Base-by-base conservation (phyloP, 2,113 vertebrate species). In the Propithecus coquereli region DNA sequence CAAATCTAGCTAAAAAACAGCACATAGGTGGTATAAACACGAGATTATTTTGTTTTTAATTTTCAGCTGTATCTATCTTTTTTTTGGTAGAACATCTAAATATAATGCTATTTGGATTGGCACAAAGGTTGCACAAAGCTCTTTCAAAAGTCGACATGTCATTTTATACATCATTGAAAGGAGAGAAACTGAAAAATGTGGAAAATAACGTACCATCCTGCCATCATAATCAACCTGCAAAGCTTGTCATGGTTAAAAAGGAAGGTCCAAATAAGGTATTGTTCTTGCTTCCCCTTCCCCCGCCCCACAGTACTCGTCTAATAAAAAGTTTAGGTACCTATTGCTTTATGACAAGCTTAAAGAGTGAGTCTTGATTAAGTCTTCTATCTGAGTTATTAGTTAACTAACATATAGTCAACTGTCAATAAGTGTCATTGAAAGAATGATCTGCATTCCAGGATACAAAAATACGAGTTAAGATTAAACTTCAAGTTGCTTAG, bases 191-290 rank as follows among this genome's bases (percentile, higher is more conserved):
- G 7, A 79, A 94, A 93, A 96, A 88, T 37, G 37, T 74, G 63
- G 94, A 70, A 59, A 97, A 63, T 71, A 94, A 32, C 8, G 65
- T 94, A 27, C 99, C 98, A 0, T 90, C 93, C 83, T 99, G 99
- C 91, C 81, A 86, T 70, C 99, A 99, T 88, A 97, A 90, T 82
- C 98, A 94, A 45, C 98, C 98, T 71, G 97, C 98, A 34, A 99
- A 99, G 96, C 97, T 99, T 50, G 95, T 98, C 70, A 95, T 76
- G 92, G 98, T 98, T 45, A 98, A 98, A 97, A 99, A 99, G 83
- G 98, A 99, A 93, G 98, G 99, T 47, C 98, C 96, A 76, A 99
- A 99, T 97, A 98, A 99, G 99, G 99, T 99, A 97, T 84, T 59
- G 40, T 43, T 47, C 47, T 40, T 47, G n/a, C 30, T 12, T 37